Evolutionary conservation across 2,888 invertebrate genomes (phyloP).

Genomic region (Pocota personata): DNA sequence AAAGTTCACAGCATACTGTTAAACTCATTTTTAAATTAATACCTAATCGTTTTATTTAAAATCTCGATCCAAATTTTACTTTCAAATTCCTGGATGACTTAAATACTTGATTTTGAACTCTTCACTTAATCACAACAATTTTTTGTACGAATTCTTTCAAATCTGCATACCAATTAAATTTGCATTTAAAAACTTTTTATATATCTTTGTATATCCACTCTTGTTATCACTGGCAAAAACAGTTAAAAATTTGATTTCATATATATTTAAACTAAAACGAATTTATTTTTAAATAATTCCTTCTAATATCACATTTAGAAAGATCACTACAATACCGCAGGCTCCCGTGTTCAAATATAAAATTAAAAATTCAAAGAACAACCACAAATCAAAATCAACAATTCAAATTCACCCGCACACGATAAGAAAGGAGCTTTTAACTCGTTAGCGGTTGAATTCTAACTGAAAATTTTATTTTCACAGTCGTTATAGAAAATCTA

Average conservation of each 20-base stretch:
- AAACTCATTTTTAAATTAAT: neutral
- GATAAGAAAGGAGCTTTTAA: slow-evolving; percentile 78
- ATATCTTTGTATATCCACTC: slow-evolving; percentile 14
- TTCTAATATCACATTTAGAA: slow-evolving; percentile 26
- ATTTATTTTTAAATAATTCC: neutral
- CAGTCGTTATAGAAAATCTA: slow-evolving; percentile 75
- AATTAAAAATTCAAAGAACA: slow-evolving; percentile 42
- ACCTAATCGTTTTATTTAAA: neutral
- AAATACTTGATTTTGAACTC: neutral
- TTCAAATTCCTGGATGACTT: neutral
- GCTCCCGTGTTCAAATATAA: neutral
- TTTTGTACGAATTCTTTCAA: neutral
- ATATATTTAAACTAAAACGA: neutral
- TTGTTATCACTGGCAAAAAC: neutral
- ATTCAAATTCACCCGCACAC: slow-evolving; percentile 75
- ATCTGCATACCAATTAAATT: slow-evolving; percentile 22
- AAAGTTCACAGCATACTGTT: too few relatives aligned
- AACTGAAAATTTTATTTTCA: slow-evolving; percentile 78
- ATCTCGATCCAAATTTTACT: neutral
- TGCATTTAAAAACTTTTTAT: neutral
- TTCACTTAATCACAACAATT: slow-evolving; percentile 56
- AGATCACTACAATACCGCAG: slow-evolving; percentile 36
- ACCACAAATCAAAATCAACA: slow-evolving; percentile 7
- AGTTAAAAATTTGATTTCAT: neutral
- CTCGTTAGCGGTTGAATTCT: slow-evolving; percentile 82